Evolutionary conservation across 2,888 invertebrate genomes (phyloP).

Genomic region (Cephonodes hylas): DNA sequence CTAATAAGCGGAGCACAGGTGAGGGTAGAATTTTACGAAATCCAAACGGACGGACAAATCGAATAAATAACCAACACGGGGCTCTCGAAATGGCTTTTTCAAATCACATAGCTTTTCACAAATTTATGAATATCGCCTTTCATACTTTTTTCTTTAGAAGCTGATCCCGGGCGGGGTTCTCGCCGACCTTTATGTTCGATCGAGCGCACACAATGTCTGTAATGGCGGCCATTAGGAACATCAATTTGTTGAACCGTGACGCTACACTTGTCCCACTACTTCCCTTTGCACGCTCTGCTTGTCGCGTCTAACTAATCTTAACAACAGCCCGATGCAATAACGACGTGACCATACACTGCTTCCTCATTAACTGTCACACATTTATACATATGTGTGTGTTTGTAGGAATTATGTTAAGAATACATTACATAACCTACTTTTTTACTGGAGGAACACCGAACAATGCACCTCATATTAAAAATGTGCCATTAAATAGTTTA

Average conservation of each 20-base stretch:
- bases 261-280: constrained; percentile 64
- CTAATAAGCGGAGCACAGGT: constrained; percentile 27
- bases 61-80: constrained; percentile 43
- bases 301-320: constrained; percentile 36
- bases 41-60: constrained; percentile 35
- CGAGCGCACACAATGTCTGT: constrained; percentile 68
- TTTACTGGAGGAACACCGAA: too few relatives aligned
- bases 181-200: constrained; percentile 65
- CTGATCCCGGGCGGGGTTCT: constrained; percentile 44
- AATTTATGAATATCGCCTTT: constrained; percentile 64
- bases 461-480: too few relatives aligned
- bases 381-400: neutral
- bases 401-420: too few relatives aligned
- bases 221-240: constrained; percentile 70
- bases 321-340: neutral
- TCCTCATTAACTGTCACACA: neutral
- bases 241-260: constrained; percentile 67
- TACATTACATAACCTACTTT: too few relatives aligned
- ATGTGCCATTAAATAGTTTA: too few relatives aligned
- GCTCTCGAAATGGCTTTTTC: constrained; percentile 44
- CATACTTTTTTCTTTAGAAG: constrained; percentile 53
- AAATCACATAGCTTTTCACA: constrained; percentile 47
- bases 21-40: constrained; percentile 32
- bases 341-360: neutral
- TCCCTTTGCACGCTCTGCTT: constrained; percentile 53